Evolutionary conservation across 2,888 invertebrate genomes (phyloP), one percentile per base, ranked within the genome.

Genomic region (Marronus borbonicus): DNA sequence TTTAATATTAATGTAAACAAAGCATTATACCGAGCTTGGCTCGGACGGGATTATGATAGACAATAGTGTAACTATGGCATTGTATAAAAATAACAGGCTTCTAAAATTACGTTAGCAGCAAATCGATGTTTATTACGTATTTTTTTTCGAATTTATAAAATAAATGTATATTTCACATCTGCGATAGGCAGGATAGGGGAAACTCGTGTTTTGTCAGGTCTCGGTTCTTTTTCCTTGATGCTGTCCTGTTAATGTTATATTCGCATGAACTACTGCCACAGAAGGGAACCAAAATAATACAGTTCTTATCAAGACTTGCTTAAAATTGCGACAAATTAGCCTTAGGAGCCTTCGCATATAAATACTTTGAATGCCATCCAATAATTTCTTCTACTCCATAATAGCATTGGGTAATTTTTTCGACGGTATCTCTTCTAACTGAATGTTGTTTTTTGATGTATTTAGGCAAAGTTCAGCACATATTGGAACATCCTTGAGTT

Each of bases 381-480:
- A 90, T n/a, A 98, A 87, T 0, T 90, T 88, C 0, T 87, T 84
- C 0, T 98, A 90, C 50, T 92, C 91, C 7, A 87, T 85, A 3
- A 90, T 91, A 0, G 94, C 92, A 31, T 88, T 87, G 0, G 87
- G 93, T 93, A 31, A 93, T 83, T 88, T 98, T 98, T 82, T 95
- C 95, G 0, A 96, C 96, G 0, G 93, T 96, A 85, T 98, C 95
- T 78, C 99, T 91, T 31, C 97, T 91, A 0, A 99, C 98, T 0
- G 96, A 91, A 88, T 98, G 95, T 52, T 93, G 92, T 77, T 94
- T 93, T 70, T 96, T 93, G 86, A 99, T 90, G 89, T 99, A 99
- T 84, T 97, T 96, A 99, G 99, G 8, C 99, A 99, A 4, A 99
- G 88, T 89, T 99, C 98, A 65, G 98, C 91, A 80, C 98, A 93